These are phyloP conservation scores for Lepeophtheirus nordmannii DNA, from an alignment of 2,888 invertebrate species.

Conservation along the genomic window DNA sequence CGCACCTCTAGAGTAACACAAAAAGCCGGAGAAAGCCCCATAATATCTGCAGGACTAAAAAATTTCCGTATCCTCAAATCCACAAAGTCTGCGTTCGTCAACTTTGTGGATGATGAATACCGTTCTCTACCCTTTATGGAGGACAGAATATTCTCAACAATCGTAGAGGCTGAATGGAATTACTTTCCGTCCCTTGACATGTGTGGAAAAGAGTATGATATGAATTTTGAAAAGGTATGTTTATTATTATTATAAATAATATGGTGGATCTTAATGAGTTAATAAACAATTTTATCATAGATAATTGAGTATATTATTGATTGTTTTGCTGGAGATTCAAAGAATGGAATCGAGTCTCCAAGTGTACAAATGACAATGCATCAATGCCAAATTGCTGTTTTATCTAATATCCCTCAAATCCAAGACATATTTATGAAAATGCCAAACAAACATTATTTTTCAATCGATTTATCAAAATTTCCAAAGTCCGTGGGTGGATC, in stretches of 20 bases:
- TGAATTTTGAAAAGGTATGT: constrained; percentile 43
- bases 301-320: constrained; percentile 54
- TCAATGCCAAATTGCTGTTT: constrained; percentile 34
- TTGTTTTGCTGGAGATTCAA: constrained; percentile 58
- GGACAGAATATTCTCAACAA: constrained; percentile 60
- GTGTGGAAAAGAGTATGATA: constrained; percentile 49
- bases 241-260: constrained; percentile 8
- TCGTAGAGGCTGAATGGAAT: constrained; percentile 57
- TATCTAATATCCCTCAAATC: constrained; percentile 39
- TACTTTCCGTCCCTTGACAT: constrained; percentile 44
- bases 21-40: constrained; percentile 8
- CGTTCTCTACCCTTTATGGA: constrained; percentile 55
- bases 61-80: constrained; percentile 55
- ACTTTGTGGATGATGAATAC: constrained; percentile 60
- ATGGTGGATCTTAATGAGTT: neutral
- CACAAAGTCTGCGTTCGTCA: constrained; percentile 61
- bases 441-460: constrained; percentile 66
- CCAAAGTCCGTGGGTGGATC: constrained; percentile 39
- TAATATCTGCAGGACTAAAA: constrained; percentile 25
- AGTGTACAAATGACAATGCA: constrained; percentile 65
- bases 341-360: constrained; percentile 53
- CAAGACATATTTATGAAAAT: constrained; percentile 54
- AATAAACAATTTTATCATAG: constrained; percentile 30
- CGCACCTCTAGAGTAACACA: constrained; percentile 50
- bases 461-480: constrained; percentile 57